phyloP scores from a whole-genome alignment of 2,888 invertebrate species.

The Tiliacea aurago region DNA sequence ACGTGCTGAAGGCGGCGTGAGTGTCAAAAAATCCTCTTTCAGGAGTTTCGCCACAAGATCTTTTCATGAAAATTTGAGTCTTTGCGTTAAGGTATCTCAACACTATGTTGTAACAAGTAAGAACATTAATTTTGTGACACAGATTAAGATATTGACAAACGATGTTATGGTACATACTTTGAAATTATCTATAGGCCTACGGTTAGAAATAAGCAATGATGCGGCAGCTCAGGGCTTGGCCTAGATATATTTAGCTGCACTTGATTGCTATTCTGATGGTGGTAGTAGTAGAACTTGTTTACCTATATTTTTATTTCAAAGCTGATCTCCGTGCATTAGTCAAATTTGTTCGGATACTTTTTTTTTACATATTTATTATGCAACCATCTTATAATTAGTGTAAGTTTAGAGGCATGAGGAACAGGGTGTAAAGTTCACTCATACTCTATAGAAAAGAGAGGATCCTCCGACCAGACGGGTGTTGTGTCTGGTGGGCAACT shows the following conservation, averaged over 20 bases:
- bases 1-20: constrained; percentile 43
- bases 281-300: not conserved
- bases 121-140: not conserved
- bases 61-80: constrained; percentile 60
- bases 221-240: not conserved
- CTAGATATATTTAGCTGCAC: not conserved
- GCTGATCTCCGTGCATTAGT: not conserved
- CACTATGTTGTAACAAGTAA: constrained; percentile 40
- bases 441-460: too few relatives aligned
- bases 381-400: not conserved
- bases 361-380: not conserved
- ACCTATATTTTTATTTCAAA: not conserved
- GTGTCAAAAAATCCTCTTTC: constrained; percentile 65
- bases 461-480: too few relatives aligned
- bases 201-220: not conserved
- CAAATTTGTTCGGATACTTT: not conserved
- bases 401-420: too few relatives aligned
- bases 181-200: not conserved
- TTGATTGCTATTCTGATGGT: not conserved
- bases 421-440: too few relatives aligned
- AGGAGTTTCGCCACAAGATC: constrained; percentile 52
- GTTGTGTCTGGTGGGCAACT: too few relatives aligned
- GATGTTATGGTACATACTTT: not conserved
- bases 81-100: constrained; percentile 1
- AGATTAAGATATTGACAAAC: not conserved